Evolutionary conservation across 1,140 invertebrate genomes (phyloP).

Genomic region (Sitophilus oryzae): DNA sequence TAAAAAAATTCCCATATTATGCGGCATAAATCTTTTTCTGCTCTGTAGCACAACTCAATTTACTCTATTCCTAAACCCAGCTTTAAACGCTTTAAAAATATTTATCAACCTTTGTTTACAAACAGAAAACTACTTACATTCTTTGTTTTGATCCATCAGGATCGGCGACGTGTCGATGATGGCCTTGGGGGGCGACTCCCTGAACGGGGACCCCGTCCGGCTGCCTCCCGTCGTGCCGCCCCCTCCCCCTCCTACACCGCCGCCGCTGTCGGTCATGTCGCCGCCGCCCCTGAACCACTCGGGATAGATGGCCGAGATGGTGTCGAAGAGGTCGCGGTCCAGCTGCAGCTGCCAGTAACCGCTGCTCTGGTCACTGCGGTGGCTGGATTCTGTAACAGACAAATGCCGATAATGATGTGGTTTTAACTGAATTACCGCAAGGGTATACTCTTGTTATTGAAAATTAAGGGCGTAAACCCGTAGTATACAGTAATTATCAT

Average conservation of each 20-base stretch:
- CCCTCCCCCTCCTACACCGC: slow-evolving; percentile 50
- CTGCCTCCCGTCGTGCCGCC: slow-evolving; percentile 40
- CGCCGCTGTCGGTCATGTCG: no score
- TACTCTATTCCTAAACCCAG: no score
- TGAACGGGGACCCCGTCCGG: slow-evolving; percentile 34
- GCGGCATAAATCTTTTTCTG: no score
- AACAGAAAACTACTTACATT: slow-evolving; percentile 67
- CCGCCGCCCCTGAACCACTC: slow-evolving; percentile 77
- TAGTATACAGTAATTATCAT: no score
- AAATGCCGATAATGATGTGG: no score
- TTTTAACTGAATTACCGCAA: no score
- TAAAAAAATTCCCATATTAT: no score
- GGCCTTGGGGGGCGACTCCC: slow-evolving; percentile 71
- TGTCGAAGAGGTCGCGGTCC: slow-evolving; percentile 84
- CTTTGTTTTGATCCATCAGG: slow-evolving; percentile 93
- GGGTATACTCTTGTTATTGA: no score
- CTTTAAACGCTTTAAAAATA: no score
- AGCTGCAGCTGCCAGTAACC: slow-evolving; percentile 84
- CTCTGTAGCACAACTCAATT: no score
- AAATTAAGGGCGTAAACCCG: no score
- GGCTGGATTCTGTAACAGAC: slow-evolving; percentile 68
- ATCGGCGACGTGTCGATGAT: slow-evolving; percentile 87
- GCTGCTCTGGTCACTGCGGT: slow-evolving; percentile 68
- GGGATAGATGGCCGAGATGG: slow-evolving; percentile 81
- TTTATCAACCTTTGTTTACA: no score